Conservation (phyloP, 2,888 invertebrate genomes). For the Neoaliturus tenellus region DNA sequence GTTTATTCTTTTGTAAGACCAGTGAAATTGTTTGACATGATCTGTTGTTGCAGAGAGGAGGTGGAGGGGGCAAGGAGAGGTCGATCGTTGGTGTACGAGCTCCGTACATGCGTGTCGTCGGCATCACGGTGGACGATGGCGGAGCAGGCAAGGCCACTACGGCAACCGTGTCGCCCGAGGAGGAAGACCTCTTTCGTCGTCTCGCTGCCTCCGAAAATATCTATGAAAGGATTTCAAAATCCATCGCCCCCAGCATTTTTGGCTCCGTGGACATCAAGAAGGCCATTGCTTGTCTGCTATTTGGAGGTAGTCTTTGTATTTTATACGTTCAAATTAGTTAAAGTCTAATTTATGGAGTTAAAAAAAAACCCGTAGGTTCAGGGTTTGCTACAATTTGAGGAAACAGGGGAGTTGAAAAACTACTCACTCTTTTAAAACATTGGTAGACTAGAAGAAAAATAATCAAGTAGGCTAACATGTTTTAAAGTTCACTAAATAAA, state of each 20-base stretch:
- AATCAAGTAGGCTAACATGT: no score
- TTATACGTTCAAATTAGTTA: not conserved
- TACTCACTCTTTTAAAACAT: no score
- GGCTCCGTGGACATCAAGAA: slow-evolving; percentile 97
- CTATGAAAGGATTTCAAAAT: slow-evolving; percentile 91
- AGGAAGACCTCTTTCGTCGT: slow-evolving; percentile 88
- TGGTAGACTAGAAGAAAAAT: no score
- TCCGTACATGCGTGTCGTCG: slow-evolving; percentile 96
- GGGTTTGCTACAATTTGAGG: no score
- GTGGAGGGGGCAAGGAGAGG: slow-evolving; percentile 78
- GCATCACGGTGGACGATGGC: slow-evolving; percentile 89
- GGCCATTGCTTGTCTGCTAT: slow-evolving; percentile 95
- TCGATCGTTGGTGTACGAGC: slow-evolving; percentile 93
- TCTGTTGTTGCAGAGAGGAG: slow-evolving; percentile 29
- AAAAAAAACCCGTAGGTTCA: no score
- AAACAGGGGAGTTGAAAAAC: no score
- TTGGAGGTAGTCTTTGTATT: slow-evolving; percentile 86
- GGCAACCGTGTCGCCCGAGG: slow-evolving; percentile 77
- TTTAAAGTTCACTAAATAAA: no score
- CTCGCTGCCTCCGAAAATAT: slow-evolving; percentile 91
- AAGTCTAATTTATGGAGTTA: no score
- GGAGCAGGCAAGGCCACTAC: slow-evolving; percentile 77
- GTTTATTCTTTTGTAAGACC: no score
- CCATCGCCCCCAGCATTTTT: slow-evolving; percentile 98
- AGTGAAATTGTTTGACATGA: slow-evolving; percentile 30